Evolutionary conservation across 2,113 vertebrate genomes (phyloP), one percentile per base, ranked within the genome.

Genomic region (Lepus timidus): DNA sequence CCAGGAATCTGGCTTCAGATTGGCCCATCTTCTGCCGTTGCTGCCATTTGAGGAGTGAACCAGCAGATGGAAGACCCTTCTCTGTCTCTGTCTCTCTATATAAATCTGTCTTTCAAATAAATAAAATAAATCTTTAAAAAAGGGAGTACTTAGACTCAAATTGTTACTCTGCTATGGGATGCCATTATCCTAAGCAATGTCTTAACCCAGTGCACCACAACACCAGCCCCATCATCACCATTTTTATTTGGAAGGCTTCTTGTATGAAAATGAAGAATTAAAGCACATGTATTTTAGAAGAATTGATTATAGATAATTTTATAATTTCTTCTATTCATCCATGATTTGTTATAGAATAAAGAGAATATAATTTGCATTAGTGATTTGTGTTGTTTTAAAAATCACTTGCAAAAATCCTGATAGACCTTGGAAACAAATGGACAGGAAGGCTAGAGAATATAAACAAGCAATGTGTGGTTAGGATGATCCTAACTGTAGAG

Each of bases 271-370:
- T 25, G 17, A 6, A 58, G n/a, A 76, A 64, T 2, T 23, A 33
- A 76, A 58, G 4, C 62, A 85, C 67, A 58, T 51, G 55, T 61
- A 95, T 68, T 67, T n/a, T 61, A 94, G 44, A 87, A 39, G 10
- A 87, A 44, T n/a, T 80, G 1, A 55, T 12, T 75, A 44, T 79
- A 33, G 36, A 16, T 9, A 33, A 62, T 0, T 81, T 85, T 33
- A 5, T 1, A 12, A 29, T 86, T 91, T 36, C 13, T 4, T 87
- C 3, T 1, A 4, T 39, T 22, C 9, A 61, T 80, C 4, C 3
- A 6, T 55, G 51, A 86, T 61, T 31, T 74, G 39, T 31, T 1
- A 39, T 78, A 94, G 22, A 94, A 95, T 80, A 71, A 91, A 95
- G 74, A 16, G n/a, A 44, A 44, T 8, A 73, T 14, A 29, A 5